Percentiles rank a stretch among this genome's conserved stretches.
Evolutionary conservation across 2,113 vertebrate genomes (phyloP).

Genomic region (Nestor notabilis): DNA sequence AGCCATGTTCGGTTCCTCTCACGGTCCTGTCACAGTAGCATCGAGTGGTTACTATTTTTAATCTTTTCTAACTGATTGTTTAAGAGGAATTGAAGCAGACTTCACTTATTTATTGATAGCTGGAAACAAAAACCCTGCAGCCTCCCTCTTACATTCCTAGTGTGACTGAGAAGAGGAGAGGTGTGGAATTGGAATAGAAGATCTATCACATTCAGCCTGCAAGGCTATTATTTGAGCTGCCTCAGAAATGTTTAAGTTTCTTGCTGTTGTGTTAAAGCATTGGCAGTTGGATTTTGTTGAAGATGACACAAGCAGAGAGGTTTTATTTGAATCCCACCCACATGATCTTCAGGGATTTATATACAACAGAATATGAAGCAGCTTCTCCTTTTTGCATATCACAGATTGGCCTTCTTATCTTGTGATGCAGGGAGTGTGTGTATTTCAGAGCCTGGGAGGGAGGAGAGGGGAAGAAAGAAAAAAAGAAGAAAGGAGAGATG

Average conservation of each 20-base stretch:
- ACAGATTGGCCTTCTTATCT: neutral
- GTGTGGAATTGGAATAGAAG: conserved; percentile 11
- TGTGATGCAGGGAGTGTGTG: neutral
- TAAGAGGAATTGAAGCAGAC: conserved; percentile 42
- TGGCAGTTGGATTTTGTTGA: conserved; percentile 4
- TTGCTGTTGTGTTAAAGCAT: neutral
- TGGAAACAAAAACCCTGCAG: conserved; percentile 3
- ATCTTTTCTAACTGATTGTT: conserved; percentile 38
- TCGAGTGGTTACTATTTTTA: conserved; percentile 45
- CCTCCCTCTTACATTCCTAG: neutral
- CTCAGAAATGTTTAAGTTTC: conserved; percentile 25
- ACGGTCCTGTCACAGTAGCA: neutral
- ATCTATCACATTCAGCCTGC: conserved; percentile 4
- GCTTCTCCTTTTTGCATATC: neutral
- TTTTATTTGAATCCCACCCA: conserved; percentile 27
- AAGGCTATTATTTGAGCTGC: conserved; percentile 32
- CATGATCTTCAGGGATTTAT: conserved; percentile 21
- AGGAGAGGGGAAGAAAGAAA: neutral
- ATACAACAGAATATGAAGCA: neutral
- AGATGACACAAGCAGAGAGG: neutral
- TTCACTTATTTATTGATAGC: conserved; percentile 47
- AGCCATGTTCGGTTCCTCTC: neutral
- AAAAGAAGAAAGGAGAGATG: neutral
- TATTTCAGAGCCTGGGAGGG: neutral
- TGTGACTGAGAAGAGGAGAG: neutral